These are phyloP conservation scores for Xanthorhoe spadicearia DNA, from an alignment of 2,888 invertebrate genomes.

Conservation along the genomic window DNA sequence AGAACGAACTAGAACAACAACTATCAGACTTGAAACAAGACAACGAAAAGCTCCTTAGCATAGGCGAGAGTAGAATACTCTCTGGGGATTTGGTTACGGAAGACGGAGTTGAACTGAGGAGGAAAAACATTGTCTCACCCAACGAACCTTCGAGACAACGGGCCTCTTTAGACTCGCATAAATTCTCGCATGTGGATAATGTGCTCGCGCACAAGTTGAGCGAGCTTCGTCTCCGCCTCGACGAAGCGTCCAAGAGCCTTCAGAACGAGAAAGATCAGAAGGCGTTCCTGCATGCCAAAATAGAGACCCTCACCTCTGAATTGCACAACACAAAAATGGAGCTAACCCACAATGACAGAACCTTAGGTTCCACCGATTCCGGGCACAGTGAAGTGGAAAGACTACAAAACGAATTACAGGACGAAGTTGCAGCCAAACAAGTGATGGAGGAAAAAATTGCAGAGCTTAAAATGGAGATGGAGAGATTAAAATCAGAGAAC, in stretches of 20 bases:
- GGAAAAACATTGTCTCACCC: conserved; percentile 68
- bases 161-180: conserved; percentile 77
- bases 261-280: conserved; percentile 78
- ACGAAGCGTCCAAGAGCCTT: conserved; percentile 71
- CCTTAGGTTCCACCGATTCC: conserved; percentile 77
- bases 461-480: conserved; percentile 86
- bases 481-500: conserved; percentile 95
- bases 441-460: conserved; percentile 77
- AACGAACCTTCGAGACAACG: conserved; percentile 71
- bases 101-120: conserved; percentile 74
- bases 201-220: conserved; percentile 73
- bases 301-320: conserved; percentile 72
- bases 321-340: conserved; percentile 74
- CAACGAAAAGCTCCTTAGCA: conserved; percentile 89
- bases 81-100: conserved; percentile 70
- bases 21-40: conserved; percentile 91
- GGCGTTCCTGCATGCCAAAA: conserved; percentile 69
- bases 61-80: conserved; percentile 76
- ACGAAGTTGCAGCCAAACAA: conserved; percentile 78
- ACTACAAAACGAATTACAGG: conserved; percentile 77
- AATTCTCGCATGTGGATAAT: conserved; percentile 77
- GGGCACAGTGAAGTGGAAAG: conserved; percentile 78
- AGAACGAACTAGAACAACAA: conserved; percentile 90
- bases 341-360: conserved; percentile 69
- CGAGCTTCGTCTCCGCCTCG: conserved; percentile 69